Evolutionary conservation across 2,888 invertebrate genomes (phyloP), one percentile per base, ranked within the genome.

Genomic region (Lobophora halterata): DNA sequence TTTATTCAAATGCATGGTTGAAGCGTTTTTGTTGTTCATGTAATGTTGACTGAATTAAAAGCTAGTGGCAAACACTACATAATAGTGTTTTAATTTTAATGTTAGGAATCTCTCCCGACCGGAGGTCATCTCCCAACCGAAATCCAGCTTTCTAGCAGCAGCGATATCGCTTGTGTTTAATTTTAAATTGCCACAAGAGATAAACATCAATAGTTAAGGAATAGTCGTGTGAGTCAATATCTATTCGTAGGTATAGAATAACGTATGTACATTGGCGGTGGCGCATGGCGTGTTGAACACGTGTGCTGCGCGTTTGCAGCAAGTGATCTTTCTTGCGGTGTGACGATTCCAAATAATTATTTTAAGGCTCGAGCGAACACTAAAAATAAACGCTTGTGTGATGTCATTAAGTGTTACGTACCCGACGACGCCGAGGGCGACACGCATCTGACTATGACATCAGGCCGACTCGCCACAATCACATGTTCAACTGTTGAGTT

Each of bases 341-440:
- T 70, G 71, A 71, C 71, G 74, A 70, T 58, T 67, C 58, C 58
- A 58, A 65, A 71, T 76, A 75, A 77, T 79, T 79, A 79, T 79
- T 79, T 78, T 72, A 76, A 78, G 78, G 79, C 66, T 72, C 65
- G 72, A 74, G 71, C 75, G 62, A 72, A 61, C 65, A 65, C 77
- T 74, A 79, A 80, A 78, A 76, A 81, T 83, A 82, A 74, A 73
- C 70, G 67, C 56, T 63, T 56, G 65, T 80, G 81, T 85, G 85
- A 85, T 83, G 85, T 85, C 83, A 85, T 77, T 67, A 76, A 75
- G 72, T 77, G 77, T 81, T 79, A 77, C 83, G 79, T 77, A 79
- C 67, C 65, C 59, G 58, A 54, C 59, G n/a, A n/a, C 52, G 56
- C 27, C 36, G 36, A 42, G 42, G 48, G 48, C 48, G 42, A 77